Evolutionary conservation across 2,888 invertebrate species (phyloP), one percentile per base, ranked within the genome.

Genomic region (Acrobasis suavella): DNA sequence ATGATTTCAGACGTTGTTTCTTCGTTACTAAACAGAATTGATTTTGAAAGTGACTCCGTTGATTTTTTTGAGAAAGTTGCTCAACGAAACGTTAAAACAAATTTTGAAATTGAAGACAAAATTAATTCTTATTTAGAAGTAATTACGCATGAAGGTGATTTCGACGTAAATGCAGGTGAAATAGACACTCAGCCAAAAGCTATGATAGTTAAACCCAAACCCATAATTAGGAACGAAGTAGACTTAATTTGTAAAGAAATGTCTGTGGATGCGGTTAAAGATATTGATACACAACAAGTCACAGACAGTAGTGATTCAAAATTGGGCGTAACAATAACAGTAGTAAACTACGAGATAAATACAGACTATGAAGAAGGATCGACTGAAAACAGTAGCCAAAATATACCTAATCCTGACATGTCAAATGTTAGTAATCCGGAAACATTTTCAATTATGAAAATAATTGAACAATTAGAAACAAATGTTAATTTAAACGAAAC

Each of bases 371-470:
- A 51, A 60, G n/a, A 17, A 51, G 12, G 42, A 42, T 42, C 7
- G 9, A 17, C 50, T 39, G 51, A 60, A 39, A 10, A 37, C 10
- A 42, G 39, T 6, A 39, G 12, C 9, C 15, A 38, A 14, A 12
- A 51, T 39, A 38, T 5, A 17, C 51, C n/a, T 49, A 50, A 9
- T 15, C 1, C 59, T 15, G 50, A 59, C 2, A 32, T 15, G 2
- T 59, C 15, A n/a, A 50, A 50, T 59, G 16, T 12, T 16, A 56
- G 56, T 42, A 17, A 56, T 17, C 1, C 10, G 1, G 61, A 77
- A 62, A 72, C 65, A 14, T 90, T 90, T 70, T 89, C 86, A 1
- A 90, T 91, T n/a, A 72, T 81, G 0, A 78, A 86, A 72, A 77
- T 91, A 37, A 79, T 91, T 50, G 73, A 81, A 64, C 79, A 86